These are phyloP conservation scores for Cliona cf. orientalis DNA, from an alignment of 37 sponge, comb jelly and placozoan species.

Conservation along the genomic window DNA sequence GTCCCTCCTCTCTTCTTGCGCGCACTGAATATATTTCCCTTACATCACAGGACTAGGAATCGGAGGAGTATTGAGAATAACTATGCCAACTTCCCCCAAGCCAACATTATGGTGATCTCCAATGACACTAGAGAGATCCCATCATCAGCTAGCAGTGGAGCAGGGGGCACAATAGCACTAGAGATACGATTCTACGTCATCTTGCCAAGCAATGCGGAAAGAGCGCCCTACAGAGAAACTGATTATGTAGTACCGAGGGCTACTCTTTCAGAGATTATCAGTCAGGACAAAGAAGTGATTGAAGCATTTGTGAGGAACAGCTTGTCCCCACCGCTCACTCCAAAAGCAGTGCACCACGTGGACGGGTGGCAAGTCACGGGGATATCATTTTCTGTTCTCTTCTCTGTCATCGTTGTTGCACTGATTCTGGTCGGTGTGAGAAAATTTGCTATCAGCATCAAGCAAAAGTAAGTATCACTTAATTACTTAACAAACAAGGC, in stretches of 20 bases:
- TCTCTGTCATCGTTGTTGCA: neutral
- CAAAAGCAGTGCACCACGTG: neutral
- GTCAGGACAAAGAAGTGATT: neutral
- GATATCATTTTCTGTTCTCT: neutral
- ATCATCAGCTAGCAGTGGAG: neutral
- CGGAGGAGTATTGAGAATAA: neutral
- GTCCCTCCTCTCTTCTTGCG: neutral
- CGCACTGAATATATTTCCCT: neutral
- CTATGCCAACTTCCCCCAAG: neutral
- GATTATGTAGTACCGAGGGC: slow-evolving; percentile 12
- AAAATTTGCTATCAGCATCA: neutral
- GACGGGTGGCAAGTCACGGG: neutral
- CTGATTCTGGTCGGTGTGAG: neutral
- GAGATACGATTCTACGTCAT: slow-evolving; percentile 2
- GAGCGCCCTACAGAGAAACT: neutral
- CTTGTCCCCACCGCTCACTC: neutral
- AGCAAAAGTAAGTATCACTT: slow-evolving; percentile 6
- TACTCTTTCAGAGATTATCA: neutral
- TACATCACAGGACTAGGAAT: neutral
- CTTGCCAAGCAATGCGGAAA: neutral
- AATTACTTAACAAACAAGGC: too few relatives aligned
- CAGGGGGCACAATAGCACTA: neutral
- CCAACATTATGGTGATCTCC: neutral
- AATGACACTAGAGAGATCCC: neutral
- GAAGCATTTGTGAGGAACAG: slow-evolving; percentile 20